Evolutionary conservation across 1,140 invertebrate genomes (phyloP).

Genomic region (Drosophila saltans): DNA sequence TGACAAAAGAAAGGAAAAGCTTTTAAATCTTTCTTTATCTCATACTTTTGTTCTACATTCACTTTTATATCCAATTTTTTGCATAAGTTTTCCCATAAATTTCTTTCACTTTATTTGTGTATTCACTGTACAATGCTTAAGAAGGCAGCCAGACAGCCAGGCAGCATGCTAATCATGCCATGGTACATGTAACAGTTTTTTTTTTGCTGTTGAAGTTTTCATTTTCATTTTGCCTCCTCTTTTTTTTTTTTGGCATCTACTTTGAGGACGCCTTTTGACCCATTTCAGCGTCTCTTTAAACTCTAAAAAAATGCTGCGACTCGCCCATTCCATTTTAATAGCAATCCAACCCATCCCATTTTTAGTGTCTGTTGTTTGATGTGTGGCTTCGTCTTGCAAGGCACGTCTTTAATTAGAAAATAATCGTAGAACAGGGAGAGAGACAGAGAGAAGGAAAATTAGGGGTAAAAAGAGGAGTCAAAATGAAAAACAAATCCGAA

Average conservation of each 20-base stretch:
- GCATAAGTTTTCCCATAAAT: too few species aligned
- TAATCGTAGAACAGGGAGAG: constrained; percentile 63
- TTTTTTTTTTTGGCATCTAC: constrained; percentile 26
- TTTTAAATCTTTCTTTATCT: too few species aligned
- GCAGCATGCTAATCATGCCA: constrained; percentile 61
- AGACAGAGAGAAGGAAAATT: background rate
- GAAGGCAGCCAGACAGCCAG: constrained; percentile 41
- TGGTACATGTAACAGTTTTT: constrained; percentile 68
- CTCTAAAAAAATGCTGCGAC: background rate
- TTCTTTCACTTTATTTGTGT: background rate
- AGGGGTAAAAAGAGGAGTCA: background rate
- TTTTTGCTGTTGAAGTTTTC: constrained; percentile 41
- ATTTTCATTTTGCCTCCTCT: constrained; percentile 38
- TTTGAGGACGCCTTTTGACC: constrained; percentile 60
- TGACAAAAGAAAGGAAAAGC: too few species aligned
- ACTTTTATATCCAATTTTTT: too few species aligned
- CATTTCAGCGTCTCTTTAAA: constrained; percentile 44
- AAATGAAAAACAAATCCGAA: constrained; percentile 13
- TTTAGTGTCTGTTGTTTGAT: constrained; percentile 1
- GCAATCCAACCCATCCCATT: background rate
- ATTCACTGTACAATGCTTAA: constrained; percentile 6
- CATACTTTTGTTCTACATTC: too few species aligned
- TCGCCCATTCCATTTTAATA: background rate
- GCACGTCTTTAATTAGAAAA: constrained; percentile 81
- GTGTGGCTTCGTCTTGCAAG: constrained; percentile 40